Conservation (phyloP, 2,888 invertebrate species). For the Cerastis rubricosa region DNA sequence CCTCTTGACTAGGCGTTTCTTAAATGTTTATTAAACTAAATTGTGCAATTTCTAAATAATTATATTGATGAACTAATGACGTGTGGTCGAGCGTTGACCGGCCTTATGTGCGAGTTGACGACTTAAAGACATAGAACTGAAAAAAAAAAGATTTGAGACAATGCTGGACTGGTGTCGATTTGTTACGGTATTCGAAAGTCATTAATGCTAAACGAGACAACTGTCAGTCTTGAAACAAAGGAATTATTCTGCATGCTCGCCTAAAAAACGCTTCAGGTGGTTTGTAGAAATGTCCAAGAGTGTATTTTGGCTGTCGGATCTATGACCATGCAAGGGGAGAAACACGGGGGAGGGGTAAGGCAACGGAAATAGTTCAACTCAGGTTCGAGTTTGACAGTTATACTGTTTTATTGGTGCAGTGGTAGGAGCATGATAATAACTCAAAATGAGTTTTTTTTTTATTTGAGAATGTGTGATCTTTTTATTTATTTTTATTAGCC, state of each 20-base stretch:
- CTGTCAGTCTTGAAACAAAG: not conserved
- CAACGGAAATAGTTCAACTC: not conserved
- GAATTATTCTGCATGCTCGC: not conserved
- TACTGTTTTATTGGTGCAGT: not conserved
- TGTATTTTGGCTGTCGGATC: not conserved
- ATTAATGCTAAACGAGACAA: not conserved
- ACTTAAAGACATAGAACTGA: not conserved
- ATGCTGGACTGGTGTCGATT: slow-evolving; percentile 4
- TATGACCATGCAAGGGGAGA: not conserved
- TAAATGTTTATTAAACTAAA: not conserved
- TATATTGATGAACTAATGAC: too few relatives aligned
- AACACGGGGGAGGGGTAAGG: not conserved
- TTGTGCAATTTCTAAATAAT: not conserved
- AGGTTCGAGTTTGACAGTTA: not conserved
- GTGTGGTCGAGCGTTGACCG: not conserved
- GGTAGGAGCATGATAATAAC: slow-evolving; percentile 28
- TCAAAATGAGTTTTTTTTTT: slow-evolving; percentile 14
- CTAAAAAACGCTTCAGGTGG: not conserved
- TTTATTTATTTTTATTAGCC: slow-evolving; percentile 23
- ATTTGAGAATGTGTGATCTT: slow-evolving; percentile 15
- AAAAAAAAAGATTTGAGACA: not conserved
- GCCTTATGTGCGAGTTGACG: not conserved
- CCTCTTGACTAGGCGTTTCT: not conserved
- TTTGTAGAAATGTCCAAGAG: not conserved
- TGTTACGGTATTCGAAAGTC: slow-evolving; percentile 22